These are phyloP conservation scores for Sterna hirundo DNA, from an alignment of 2,113 vertebrate species.

Conservation along the genomic window DNA sequence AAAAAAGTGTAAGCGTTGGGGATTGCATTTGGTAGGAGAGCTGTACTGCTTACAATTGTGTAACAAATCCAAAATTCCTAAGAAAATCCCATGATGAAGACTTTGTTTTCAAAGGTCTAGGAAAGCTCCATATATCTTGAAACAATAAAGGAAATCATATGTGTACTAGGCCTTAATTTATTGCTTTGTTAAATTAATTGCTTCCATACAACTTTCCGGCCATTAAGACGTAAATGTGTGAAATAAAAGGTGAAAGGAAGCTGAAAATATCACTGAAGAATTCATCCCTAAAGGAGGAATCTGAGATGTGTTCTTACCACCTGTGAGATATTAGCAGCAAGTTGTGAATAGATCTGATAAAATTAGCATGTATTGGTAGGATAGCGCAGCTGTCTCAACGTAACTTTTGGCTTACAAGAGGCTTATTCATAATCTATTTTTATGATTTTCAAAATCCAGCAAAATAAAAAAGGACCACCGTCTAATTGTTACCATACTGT, in stretches of 20 bases:
- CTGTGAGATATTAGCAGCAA: constrained; percentile 28
- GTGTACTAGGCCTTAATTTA: not conserved
- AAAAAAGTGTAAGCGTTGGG: not conserved
- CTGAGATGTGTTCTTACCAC: not conserved
- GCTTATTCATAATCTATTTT: constrained; percentile 66
- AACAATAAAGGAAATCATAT: not conserved
- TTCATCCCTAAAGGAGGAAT: not conserved
- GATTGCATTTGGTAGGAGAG: not conserved
- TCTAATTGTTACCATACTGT: constrained; percentile 60
- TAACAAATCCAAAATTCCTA: not conserved
- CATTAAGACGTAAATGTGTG: not conserved
- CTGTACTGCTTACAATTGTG: not conserved
- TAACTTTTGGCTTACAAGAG: constrained; percentile 46
- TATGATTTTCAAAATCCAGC: constrained; percentile 48
- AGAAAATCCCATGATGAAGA: not conserved
- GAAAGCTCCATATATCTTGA: not conserved
- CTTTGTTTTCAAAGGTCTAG: not conserved
- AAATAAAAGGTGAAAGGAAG: not conserved
- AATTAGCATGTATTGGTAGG: constrained; percentile 5
- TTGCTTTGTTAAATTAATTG: constrained; percentile 24
- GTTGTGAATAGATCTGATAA: constrained; percentile 53
- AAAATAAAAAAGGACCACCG: constrained; percentile 51
- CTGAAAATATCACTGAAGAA: not conserved
- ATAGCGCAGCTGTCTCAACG: constrained; percentile 45
- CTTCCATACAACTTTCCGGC: not conserved